Conservation (phyloP, 2,113 vertebrate genomes). For the Circaetus cinerascens region DNA sequence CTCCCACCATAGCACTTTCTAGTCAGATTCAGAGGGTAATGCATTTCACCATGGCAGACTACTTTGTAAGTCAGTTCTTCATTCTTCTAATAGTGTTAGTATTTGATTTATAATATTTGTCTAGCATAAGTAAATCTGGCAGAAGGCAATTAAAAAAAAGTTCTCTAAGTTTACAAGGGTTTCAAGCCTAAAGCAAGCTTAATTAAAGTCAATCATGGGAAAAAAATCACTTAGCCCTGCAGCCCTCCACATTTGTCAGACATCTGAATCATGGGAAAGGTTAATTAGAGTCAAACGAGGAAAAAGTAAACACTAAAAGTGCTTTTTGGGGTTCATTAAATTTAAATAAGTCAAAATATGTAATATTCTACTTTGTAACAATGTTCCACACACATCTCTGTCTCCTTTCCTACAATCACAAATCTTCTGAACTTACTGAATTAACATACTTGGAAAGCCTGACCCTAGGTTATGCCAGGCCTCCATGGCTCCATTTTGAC, state of each 20-base stretch:
- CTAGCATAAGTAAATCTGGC: conserved; percentile 54
- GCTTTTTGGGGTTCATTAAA: conserved; percentile 50
- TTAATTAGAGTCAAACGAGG: conserved; percentile 68
- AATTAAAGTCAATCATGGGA: conserved; percentile 71
- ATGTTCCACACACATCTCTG: not conserved
- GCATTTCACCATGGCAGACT: not conserved
- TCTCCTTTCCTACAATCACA: not conserved
- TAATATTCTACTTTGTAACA: conserved; percentile 4
- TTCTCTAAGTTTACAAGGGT: conserved; percentile 55
- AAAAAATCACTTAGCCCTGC: conserved; percentile 58
- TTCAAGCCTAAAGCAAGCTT: conserved; percentile 57
- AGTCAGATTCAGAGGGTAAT: not conserved
- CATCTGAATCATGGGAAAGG: conserved; percentile 66
- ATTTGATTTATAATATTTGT: conserved; percentile 61
- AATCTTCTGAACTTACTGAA: not conserved
- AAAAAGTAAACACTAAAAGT: conserved; percentile 65
- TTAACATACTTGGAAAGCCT: not conserved
- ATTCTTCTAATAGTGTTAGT: not conserved
- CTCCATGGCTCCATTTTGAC: not conserved
- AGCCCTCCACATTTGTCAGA: conserved; percentile 63
- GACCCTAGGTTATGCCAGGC: not conserved
- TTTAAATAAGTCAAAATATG: conserved; percentile 63
- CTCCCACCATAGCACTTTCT: not conserved
- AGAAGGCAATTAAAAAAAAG: conserved; percentile 70
- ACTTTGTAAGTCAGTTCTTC: not conserved